Base-by-base conservation (phyloP, 2,888 invertebrate genomes). In the Stomorhina lunata region DNA sequence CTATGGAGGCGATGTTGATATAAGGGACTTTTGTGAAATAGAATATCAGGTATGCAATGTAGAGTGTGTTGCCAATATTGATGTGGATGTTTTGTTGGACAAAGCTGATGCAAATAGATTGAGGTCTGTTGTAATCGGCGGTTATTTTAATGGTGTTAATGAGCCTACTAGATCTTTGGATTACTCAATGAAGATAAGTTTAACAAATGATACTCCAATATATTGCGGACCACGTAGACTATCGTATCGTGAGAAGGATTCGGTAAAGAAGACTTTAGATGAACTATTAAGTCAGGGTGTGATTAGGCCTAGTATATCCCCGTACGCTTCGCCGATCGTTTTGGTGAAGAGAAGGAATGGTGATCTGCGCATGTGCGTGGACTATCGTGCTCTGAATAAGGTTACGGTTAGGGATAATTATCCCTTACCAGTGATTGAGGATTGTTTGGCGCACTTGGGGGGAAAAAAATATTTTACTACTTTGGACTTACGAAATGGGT, bases 301-400 rank as follows among this genome's bases (percentile, higher is more conserved):
- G 12, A 65, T 65, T 12, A 10, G 50, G 25, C 43, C 25, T n/a
- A 61, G 61, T 40, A 17, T 7, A 12, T 61, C 61, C 15, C 43
- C 61, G 4, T 61, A 61, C n/a, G 61, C 61, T 7, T 61, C 61
- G 10, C 22, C 61, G 3, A 25, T 43, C 12, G 61, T 66, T 4
- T 48, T 65, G 4, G 50, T 34, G 1, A 20, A 20, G 22, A 66
- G n/a, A 17, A 69, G 17, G 15, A 79, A 37, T 43, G 81, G 81
- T 40, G 73, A 78, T 6, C 6, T 69, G 2, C 32, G 73, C 6
- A 61, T 77, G 71, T 81, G 77, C 7, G 43, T 81, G 20, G 81
- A 81, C n/a, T 81, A 27, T 37, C 22, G 69, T 4, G 27, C 43
- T 10, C 15, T 69, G 40, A 66, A 66, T 34, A 50, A 20, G 9